Evolutionary conservation across 2,888 invertebrate species (phyloP).

Genomic region (Nephrotoma appendiculata): DNA sequence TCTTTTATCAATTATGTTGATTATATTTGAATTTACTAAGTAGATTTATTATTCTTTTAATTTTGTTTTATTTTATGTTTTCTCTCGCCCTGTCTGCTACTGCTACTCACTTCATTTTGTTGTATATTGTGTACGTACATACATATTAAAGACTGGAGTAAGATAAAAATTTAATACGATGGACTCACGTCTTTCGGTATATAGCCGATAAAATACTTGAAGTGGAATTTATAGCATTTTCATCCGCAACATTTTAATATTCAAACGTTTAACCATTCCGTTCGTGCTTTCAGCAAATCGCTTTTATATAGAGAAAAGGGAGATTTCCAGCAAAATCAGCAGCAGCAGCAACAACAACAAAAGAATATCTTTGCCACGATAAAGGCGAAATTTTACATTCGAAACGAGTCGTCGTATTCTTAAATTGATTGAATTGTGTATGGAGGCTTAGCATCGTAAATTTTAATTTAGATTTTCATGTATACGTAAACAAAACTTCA

Average conservation of each 20-base stretch:
- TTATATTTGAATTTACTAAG: not conserved
- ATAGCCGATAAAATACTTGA: too few species aligned
- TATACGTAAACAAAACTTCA: too few species aligned
- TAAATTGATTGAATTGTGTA: not conserved
- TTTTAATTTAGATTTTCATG: not conserved
- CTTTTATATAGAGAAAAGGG: not conserved
- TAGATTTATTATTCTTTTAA: not conserved
- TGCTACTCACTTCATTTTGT: not conserved
- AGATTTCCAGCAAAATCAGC: not conserved
- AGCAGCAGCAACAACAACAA: too few species aligned
- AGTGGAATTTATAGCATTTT: not conserved
- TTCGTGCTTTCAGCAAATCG: not conserved
- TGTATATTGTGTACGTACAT: not conserved
- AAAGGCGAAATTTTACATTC: not conserved
- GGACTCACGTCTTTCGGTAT: not conserved
- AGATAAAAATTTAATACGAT: not conserved
- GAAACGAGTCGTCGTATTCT: not conserved
- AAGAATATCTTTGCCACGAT: too few species aligned
- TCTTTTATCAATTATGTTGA: not conserved
- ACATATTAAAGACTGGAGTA: not conserved
- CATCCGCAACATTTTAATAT: not conserved
- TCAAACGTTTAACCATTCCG: not conserved
- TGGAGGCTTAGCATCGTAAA: not conserved
- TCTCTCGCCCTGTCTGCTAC: too few species aligned
- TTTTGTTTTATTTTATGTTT: too few species aligned